Evolutionary conservation across 2,888 invertebrate species (phyloP), one percentile per base, ranked within the genome.

Genomic region (Nymphalis polychloros): DNA sequence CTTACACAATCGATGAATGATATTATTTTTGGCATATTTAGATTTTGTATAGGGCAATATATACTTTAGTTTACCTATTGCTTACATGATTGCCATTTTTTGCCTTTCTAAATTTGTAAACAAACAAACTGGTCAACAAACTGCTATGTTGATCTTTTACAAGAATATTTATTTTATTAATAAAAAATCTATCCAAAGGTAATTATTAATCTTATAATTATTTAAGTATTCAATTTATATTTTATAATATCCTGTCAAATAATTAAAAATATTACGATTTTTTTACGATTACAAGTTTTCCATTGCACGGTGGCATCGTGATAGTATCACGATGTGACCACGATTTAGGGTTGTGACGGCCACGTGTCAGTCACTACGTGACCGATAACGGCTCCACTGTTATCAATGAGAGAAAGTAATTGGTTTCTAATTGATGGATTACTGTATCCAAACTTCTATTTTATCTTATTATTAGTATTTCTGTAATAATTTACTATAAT

Each of bases 321-420:
- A 55, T 55, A 55, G 17, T 31, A 8, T 55, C 31, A 49, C 48
- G 49, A 17, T 17, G 8, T 31, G 49, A 31, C n/a, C 61, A 61
- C 49, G 61, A 31, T 27, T 48, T 49, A 49, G 27, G 1, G 31
- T 10, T 31, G 49, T 61, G 61, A 31, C 49, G 27, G 27, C 10
- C 27, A 49, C 49, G 61, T 61, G 48, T 49, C n/a, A 16, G 23
- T 3, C 23, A n/a, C 2, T 6, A 31, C n/a, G n/a, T 61, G 48
- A 61, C 23, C 61, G 55, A 55, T 55, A 55, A 35, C 31, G 4
- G 55, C n/a, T 53, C 13, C 61, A 47, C 19, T 8, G 13, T 23
- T 57, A 68, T 49, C 57, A 41, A n/a, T 31, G 31, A 63, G 52
- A 52, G 59, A 52, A 35, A 62, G 67, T 41, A 23, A 59, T 50